A percentile compares a stretch with the other conserved stretches of the same genome.
phyloP scores from a whole-genome alignment of 2,888 invertebrate genomes.

The Neoascia interrupta region DNA sequence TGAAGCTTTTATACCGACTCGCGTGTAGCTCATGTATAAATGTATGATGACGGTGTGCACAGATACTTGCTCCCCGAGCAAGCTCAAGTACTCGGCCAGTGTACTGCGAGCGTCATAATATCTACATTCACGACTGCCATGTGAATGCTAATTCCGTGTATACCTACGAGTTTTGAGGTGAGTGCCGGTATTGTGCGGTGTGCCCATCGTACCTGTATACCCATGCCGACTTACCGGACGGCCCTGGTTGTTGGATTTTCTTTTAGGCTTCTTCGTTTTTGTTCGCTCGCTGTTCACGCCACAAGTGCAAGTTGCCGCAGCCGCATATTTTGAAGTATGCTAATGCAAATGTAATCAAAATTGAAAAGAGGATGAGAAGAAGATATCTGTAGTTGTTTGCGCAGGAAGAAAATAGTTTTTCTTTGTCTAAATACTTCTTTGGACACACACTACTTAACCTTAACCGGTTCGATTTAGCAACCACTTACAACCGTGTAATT shows the following conservation, averaged over 20 bases:
- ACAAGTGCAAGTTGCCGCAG: constrained; percentile 52
- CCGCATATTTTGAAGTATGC: constrained; percentile 33
- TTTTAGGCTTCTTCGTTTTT: background rate
- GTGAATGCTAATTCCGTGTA: constrained; percentile 48
- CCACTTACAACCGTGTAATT: no score
- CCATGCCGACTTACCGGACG: constrained; percentile 13
- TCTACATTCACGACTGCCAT: constrained; percentile 14
- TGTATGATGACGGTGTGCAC: constrained; percentile 33
- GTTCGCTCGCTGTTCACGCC: constrained; percentile 19
- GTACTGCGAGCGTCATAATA: no score
- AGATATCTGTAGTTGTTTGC: background rate
- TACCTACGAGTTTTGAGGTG: constrained; percentile 38
- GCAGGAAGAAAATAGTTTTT: no score
- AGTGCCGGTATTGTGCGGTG: constrained; percentile 39
- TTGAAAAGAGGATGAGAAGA: background rate
- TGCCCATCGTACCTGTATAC: background rate
- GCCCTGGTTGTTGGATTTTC: constrained; percentile 28
- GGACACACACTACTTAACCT: no score
- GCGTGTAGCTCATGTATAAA: constrained; percentile 11
- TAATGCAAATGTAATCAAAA: constrained; percentile 51
- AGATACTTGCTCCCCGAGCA: constrained; percentile 17
- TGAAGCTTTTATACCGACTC: background rate
- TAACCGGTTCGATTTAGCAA: no score
- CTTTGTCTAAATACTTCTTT: background rate
- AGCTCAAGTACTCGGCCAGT: background rate